phyloP scores from a whole-genome alignment of 2,888 invertebrate species.

The Coleophora deauratella region DNA sequence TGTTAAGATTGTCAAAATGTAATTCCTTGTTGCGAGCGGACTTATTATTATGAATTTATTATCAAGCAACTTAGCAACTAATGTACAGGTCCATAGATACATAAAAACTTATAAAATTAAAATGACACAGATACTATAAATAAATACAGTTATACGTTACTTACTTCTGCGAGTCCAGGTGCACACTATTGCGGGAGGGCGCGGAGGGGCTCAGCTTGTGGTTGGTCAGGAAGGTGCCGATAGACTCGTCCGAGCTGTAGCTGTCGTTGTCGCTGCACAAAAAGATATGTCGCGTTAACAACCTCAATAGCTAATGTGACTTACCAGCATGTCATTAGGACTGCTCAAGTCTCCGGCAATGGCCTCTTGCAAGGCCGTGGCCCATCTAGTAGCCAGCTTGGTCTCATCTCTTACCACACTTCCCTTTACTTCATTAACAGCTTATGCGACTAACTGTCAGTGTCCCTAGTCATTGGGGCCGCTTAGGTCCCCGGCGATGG shows the following conservation, averaged over 20 bases:
- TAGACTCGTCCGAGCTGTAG: conserved; percentile 79
- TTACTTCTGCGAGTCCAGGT: conserved; percentile 64
- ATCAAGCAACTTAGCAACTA: too few relatives aligned
- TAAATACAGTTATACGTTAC: conserved; percentile 9
- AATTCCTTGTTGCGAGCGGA: too few relatives aligned
- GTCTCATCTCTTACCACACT: conserved; percentile 85
- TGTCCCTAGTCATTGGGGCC: too few relatives aligned
- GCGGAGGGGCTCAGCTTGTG: conserved; percentile 70
- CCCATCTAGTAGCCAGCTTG: conserved; percentile 89
- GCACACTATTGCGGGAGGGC: conserved; percentile 51
- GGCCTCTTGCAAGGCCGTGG: conserved; percentile 93
- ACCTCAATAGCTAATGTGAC: conserved; percentile 47
- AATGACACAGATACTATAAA: too few relatives aligned
- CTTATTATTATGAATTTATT: too few relatives aligned
- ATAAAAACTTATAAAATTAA: too few relatives aligned
- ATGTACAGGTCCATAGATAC: too few relatives aligned
- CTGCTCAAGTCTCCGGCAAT: conserved; percentile 89
- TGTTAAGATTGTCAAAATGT: too few relatives aligned
- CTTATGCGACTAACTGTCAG: too few relatives aligned
- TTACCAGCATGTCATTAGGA: conserved; percentile 73
- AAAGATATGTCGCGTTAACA: too few relatives aligned
- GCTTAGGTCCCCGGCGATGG: too few relatives aligned
- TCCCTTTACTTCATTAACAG: too few relatives aligned
- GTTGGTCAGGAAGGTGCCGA: conserved; percentile 77
- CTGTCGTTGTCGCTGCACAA: conserved; percentile 75